Evolutionary conservation across 2,888 invertebrate genomes (phyloP).

Genomic region (Koerneria pararmatus): DNA sequence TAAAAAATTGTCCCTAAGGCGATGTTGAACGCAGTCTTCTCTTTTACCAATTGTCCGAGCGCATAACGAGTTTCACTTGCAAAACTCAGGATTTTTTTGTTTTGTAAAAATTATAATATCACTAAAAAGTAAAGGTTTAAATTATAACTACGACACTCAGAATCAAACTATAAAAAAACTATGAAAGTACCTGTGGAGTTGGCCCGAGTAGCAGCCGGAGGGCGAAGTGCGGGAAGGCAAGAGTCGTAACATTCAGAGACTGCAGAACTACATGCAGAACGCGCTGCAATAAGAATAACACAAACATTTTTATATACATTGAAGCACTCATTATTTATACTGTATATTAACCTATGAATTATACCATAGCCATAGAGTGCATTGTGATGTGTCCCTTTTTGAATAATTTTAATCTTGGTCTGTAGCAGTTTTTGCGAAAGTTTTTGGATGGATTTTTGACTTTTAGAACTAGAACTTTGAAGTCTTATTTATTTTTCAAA

Average conservation of each 20-base stretch:
- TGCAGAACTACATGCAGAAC: constrained; percentile 49
- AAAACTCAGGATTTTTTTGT: not conserved
- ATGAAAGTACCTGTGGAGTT: constrained; percentile 14
- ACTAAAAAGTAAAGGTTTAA: not conserved
- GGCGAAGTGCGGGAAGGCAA: constrained; percentile 50
- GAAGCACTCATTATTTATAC: no score
- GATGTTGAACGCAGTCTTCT: not conserved
- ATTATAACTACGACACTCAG: not conserved
- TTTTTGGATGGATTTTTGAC: no score
- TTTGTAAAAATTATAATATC: not conserved
- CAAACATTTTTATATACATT: not conserved
- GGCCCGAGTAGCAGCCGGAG: constrained; percentile 45
- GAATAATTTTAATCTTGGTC: no score
- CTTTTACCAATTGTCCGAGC: not conserved
- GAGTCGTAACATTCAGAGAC: constrained; percentile 46
- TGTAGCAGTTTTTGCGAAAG: no score
- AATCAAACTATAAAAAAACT: not conserved
- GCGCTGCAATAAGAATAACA: constrained; percentile 40
- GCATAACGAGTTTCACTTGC: not conserved
- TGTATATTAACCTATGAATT: no score
- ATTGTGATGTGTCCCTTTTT: no score
- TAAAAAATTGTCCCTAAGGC: no score
- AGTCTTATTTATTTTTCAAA: no score
- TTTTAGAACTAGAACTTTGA: no score
- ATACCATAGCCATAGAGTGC: no score